phyloP scores from a whole-genome alignment of 1,140 invertebrate genomes.

The Paracyclopina nana region DNA sequence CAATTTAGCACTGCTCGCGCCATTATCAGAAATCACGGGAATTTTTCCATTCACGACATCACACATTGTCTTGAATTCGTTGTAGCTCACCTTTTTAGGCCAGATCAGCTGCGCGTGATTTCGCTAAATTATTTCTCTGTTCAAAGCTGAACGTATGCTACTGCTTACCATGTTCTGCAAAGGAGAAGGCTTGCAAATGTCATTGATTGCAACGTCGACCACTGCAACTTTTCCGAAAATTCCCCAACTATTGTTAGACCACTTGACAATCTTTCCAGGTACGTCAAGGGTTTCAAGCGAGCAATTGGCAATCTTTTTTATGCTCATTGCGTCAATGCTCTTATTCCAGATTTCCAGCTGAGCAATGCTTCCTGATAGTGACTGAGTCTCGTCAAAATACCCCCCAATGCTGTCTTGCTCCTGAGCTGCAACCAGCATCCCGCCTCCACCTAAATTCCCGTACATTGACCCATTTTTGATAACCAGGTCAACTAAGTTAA shows the following conservation, averaged over 20 bases:
- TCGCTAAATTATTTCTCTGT: too few species aligned
- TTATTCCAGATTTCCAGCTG: background rate
- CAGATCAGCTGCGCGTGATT: background rate
- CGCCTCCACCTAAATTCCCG: too few species aligned
- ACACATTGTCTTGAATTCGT: background rate
- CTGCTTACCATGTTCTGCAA: too few species aligned
- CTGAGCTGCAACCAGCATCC: background rate
- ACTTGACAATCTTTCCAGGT: background rate
- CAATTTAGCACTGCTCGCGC: background rate
- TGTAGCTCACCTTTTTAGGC: background rate
- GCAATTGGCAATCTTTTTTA: background rate
- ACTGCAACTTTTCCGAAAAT: background rate
- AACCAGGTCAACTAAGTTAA: too few species aligned
- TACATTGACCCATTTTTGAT: too few species aligned
- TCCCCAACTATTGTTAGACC: background rate
- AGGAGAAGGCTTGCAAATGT: background rate
- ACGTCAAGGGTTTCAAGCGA: background rate
- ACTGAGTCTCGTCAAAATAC: background rate
- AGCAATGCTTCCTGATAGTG: background rate
- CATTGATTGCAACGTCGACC: background rate
- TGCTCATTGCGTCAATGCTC: background rate
- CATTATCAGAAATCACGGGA: background rate
- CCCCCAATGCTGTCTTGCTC: background rate
- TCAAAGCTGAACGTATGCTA: too few species aligned
- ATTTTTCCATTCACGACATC: constrained; percentile 1